Percentiles rank a stretch among this genome's conserved stretches.
phyloP scores from a whole-genome alignment of 2,113 vertebrate genomes.

The Microcebus lehilahytsara region DNA sequence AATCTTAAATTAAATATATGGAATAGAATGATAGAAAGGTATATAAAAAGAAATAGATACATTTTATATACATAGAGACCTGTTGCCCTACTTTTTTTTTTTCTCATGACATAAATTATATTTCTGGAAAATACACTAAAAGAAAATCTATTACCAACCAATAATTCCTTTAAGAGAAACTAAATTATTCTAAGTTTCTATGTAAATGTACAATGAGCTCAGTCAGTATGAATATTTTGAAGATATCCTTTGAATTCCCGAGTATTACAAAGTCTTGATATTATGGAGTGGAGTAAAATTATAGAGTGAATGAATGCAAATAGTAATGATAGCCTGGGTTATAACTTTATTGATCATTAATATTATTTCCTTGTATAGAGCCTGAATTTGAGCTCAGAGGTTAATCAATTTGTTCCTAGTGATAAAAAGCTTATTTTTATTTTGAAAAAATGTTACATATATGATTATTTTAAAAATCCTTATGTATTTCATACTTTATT shows the following conservation, averaged over 20 bases:
- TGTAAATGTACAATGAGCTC: background rate
- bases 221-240: background rate
- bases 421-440: background rate
- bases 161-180: background rate
- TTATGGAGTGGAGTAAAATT: background rate
- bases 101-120: background rate
- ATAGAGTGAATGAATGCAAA: background rate
- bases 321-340: background rate
- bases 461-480: background rate
- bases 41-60: background rate
- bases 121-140: background rate
- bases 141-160: background rate
- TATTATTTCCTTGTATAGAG: background rate
- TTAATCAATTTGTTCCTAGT: background rate
- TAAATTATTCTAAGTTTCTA: background rate
- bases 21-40: background rate
- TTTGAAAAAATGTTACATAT: background rate
- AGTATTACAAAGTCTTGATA: background rate
- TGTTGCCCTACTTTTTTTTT: background rate
- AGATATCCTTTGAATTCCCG: conserved; percentile 17
- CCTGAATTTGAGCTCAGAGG: background rate
- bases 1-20: background rate
- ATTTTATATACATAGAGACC: background rate
- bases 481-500: background rate
- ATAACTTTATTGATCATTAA: background rate